Base-by-base conservation (phyloP, 1,140 invertebrate species). In the Bombus confusus region DNA sequence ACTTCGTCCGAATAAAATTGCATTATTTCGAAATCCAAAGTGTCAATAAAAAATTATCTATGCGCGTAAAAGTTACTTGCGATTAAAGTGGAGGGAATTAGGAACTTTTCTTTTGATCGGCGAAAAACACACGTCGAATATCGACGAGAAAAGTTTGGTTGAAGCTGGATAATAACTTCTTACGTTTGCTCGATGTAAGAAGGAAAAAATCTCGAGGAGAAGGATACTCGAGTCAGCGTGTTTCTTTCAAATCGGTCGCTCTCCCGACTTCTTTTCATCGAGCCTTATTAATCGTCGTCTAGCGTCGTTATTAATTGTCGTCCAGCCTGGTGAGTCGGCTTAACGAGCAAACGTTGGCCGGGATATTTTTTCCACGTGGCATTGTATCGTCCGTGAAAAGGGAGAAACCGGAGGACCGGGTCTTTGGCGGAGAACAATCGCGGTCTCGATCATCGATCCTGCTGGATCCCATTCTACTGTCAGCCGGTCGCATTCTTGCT, bases 391-490 rank as follows among this genome's bases (percentile, higher is more conserved):
- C 25, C 64, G 76, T 52, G 66, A 47, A 66, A 47, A 57, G 47
- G 64, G 57, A 68, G 73, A 74, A 72, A 78, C 41, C 69, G 28
- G 69, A 83, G 52, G 74, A 74, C 75, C 64, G 64, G 83, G 75
- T 62, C 76, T 74, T 66, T 52, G 88, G 41, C 77, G 52, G 75
- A 47, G 39, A 87, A 81, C 79, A 83, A 86, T 91, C 75, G 84
- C 73, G 77, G 69, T 43, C 87, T 75, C 86, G 89, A 90, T 90
- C 89, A 90, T 90, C 86, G 88, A 91, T 90, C 87, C 86, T 90
- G 47, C 57, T 37, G 59, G 39, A 77, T 86, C 69, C 88, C 84
- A 91, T 91, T 91, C 89, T 90, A 59, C 88, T 90, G 89, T 90
- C 88, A 90, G 77, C 59, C 88, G 41, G 73, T 43, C 68, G 83